phyloP scores from a whole-genome alignment of 2,888 invertebrate genomes.

The Lithophane semibrunnea region DNA sequence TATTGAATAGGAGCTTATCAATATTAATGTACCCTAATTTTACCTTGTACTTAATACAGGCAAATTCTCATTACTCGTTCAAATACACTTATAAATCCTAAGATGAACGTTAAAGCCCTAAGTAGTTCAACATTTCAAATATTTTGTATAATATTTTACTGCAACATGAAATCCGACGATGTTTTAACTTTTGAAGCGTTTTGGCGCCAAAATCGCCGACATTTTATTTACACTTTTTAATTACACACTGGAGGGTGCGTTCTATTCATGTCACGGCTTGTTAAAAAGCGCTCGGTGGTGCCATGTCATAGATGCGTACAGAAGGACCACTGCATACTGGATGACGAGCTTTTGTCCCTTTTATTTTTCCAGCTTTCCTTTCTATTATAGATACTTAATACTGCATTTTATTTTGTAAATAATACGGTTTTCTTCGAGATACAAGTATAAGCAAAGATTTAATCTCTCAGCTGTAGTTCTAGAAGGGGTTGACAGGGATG shows the following conservation, averaged over 20 bases:
- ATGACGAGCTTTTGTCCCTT: neutral
- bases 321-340: constrained; percentile 6
- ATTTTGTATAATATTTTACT: neutral
- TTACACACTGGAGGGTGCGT: constrained; percentile 28
- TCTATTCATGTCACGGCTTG: constrained; percentile 40
- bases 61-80: constrained; percentile 13
- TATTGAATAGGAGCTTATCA: neutral
- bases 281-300: constrained; percentile 24
- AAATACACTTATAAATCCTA: constrained; percentile 8
- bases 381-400: neutral
- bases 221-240: constrained; percentile 47
- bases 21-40: constrained; percentile 15
- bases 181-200: neutral
- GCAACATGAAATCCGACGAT: neutral
- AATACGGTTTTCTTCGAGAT: neutral
- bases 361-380: no score
- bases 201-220: constrained; percentile 11
- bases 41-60: neutral
- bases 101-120: neutral
- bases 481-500: no score
- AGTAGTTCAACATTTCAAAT: neutral
- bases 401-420: neutral
- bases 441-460: neutral
- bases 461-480: neutral
- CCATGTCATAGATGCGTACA: neutral